A percentile compares a stretch with the other conserved stretches of the same genome.
Evolutionary conservation across 2,888 invertebrate genomes (phyloP).

Genomic region (Mycalesis mineus): DNA sequence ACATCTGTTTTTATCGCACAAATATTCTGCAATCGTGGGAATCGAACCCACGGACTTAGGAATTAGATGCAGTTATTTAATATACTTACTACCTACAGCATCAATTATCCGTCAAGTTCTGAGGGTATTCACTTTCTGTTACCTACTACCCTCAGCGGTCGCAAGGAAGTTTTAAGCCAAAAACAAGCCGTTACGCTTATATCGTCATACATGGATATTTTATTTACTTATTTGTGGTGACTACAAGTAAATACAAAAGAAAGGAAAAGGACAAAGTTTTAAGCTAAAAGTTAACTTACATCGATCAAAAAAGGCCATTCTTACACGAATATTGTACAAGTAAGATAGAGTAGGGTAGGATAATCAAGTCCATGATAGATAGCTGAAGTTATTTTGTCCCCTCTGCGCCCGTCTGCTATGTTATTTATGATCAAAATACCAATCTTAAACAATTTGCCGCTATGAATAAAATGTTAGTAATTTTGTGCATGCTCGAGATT

Average conservation of each 20-base stretch:
- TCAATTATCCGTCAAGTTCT: too few species aligned
- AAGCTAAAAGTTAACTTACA: background rate
- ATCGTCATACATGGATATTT: too few species aligned
- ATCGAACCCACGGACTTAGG: too few species aligned
- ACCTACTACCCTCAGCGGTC: too few species aligned
- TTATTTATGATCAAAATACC: conserved; percentile 17
- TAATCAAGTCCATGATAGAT: conserved; percentile 17
- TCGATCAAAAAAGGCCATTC: background rate
- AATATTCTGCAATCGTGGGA: too few species aligned
- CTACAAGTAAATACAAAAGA: background rate
- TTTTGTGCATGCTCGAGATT: background rate
- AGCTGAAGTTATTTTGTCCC: conserved; percentile 13
- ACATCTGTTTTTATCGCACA: too few species aligned
- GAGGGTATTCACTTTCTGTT: too few species aligned
- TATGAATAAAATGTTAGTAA: background rate
- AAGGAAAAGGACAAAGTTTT: background rate
- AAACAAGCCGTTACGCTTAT: too few species aligned
- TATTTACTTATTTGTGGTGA: too few species aligned
- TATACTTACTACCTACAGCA: too few species aligned
- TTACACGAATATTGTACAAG: background rate
- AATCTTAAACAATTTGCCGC: conserved; percentile 4
- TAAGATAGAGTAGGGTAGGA: background rate
- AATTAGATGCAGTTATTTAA: too few species aligned
- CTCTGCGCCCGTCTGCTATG: conserved; percentile 10
- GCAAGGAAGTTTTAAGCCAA: too few species aligned